A percentile compares a stretch with the other conserved stretches of the same genome.
These are phyloP conservation scores for Microtus montanus DNA, from an alignment of 2,113 vertebrate species.

Conservation along the genomic window DNA sequence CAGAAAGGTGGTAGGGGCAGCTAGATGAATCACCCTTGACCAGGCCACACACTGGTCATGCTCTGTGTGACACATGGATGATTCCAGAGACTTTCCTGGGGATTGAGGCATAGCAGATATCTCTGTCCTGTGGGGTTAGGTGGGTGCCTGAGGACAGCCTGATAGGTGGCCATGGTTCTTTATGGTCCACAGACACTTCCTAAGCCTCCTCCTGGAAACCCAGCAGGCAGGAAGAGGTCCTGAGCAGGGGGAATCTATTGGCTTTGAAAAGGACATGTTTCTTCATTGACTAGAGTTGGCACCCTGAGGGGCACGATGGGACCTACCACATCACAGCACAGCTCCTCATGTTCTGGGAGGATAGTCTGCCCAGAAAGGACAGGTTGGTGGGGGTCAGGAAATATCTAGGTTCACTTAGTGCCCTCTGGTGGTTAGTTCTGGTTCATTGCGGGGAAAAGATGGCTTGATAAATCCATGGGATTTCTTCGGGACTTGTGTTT, in stretches of 20 bases:
- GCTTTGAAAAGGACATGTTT: not conserved
- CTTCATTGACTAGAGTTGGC: not conserved
- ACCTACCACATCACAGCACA: not conserved
- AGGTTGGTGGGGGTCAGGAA: not conserved
- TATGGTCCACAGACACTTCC: not conserved
- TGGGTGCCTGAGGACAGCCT: not conserved
- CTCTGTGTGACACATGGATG: not conserved
- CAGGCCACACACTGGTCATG: fast-evolving
- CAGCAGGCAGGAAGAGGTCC: not conserved
- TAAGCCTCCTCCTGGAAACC: not conserved
- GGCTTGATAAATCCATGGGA: not conserved
- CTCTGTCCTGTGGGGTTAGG: not conserved
- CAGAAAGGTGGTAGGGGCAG: not conserved
- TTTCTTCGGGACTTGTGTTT: not conserved
- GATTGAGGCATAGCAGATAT: not conserved
- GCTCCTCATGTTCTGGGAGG: not conserved
- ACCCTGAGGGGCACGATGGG: not conserved
- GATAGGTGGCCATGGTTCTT: not conserved
- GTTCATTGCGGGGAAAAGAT: not conserved
- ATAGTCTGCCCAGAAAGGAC: not conserved
- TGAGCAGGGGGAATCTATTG: fast-evolving
- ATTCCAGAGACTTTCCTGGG: not conserved
- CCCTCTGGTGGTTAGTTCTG: slow-evolving; percentile 47
- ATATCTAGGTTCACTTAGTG: not conserved
- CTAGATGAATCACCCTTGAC: too few relatives aligned